Evolutionary conservation across 1,140 invertebrate species (phyloP), one percentile per base, ranked within the genome.

Genomic region (Chrysomallon squamiferum): DNA sequence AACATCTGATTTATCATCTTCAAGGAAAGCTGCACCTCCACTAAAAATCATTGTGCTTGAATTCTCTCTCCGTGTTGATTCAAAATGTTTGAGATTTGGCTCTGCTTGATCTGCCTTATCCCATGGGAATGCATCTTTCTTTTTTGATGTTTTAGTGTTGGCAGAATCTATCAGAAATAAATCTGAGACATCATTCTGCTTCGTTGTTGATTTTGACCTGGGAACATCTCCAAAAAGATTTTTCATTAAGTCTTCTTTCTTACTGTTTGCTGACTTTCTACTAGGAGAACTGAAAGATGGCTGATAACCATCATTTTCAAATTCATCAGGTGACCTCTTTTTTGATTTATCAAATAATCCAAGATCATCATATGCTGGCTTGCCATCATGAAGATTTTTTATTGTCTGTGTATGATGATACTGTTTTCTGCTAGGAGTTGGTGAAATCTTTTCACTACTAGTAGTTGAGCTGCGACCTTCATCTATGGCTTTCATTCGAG

Each of bases 381-480:
- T 76, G 3, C 77, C 76, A 57, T 78, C 52, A 56, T 82, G 77
- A 47, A 82, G 54, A 66, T 78, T 82, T 58, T 77, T 74, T 5
- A 76, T 56, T 11, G 74, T 70, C 56, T 78, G 72, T 11, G 70
- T 72, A 56, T 80, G 80, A 9, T 61, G 45, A 60, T 75, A 74
- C 41, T 65, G 62, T 58, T 70, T 69, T 50, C 60, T 73, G 38
- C 59, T 71, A 35, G 67, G 49, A 15, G 64, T 61, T 35, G 25
- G 54, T 25, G 32, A 52, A 45, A n/a, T 20, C 41, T 54, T 54
- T 27, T 27, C 50, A 4, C n/a, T n/a, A 20, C 50, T 54, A 25
- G 15, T 22, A 69, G 54, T 35, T 54, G 58, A 4, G 22, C 60
- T 22, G 72, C 59, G 41, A 22, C 60, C 59, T 18, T 73, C 65